Evolutionary conservation across 2,113 vertebrate species (phyloP).

Genomic region (Fukomys damarensis): DNA sequence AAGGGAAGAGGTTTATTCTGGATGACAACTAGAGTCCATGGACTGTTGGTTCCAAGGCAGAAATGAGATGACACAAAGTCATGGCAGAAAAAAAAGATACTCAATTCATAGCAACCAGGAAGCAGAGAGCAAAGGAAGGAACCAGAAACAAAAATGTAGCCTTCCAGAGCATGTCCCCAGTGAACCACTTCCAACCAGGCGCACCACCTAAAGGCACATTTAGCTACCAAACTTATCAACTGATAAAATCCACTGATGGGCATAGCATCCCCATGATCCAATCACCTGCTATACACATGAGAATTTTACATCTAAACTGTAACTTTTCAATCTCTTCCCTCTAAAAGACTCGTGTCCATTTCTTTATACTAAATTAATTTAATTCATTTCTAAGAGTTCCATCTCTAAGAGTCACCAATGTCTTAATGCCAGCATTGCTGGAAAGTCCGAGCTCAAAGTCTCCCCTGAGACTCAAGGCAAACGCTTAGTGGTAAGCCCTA

Average conservation of each 20-base stretch:
- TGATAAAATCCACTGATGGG: background rate
- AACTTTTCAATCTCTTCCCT: background rate
- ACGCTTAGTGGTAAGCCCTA: background rate
- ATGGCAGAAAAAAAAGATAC: background rate
- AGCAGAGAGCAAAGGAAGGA: background rate
- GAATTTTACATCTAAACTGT: background rate
- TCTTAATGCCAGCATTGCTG: background rate
- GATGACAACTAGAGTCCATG: background rate
- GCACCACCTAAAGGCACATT: background rate
- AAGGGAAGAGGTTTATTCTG: background rate
- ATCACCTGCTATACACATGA: background rate
- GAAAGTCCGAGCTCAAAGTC: background rate
- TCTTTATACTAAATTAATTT: background rate
- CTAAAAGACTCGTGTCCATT: background rate
- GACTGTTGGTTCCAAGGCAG: background rate
- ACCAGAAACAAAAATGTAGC: background rate
- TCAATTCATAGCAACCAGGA: background rate
- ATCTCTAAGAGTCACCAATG: background rate
- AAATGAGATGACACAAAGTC: background rate
- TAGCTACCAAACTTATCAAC: background rate
- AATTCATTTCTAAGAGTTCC: background rate
- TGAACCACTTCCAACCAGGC: background rate
- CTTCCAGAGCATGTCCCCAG: background rate
- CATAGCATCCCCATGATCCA: background rate
- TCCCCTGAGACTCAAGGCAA: background rate